Conservation (phyloP, 2,797 vertebrate species). For the Coregonus sp. region DNA sequence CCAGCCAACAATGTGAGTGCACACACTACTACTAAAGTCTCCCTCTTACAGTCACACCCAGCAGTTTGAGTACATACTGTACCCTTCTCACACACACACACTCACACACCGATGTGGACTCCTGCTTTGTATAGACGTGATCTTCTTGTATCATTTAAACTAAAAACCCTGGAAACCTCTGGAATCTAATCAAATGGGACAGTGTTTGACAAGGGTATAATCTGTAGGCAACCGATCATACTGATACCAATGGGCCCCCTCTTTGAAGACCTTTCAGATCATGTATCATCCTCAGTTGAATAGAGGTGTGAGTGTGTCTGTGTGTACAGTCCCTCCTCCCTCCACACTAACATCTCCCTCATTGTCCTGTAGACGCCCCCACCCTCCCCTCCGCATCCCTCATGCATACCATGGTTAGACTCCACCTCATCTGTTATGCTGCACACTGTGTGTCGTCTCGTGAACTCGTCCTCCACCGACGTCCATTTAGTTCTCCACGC, state of each 20-base stretch:
- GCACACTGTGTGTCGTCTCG: constrained; percentile 51
- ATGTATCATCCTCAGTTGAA: constrained; percentile 47
- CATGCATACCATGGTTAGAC: constrained; percentile 63
- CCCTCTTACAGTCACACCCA: constrained; percentile 42
- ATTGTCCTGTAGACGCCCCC: constrained; percentile 11
- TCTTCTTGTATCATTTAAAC: constrained; percentile 51
- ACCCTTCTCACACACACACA: constrained; percentile 10
- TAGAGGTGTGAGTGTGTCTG: constrained; percentile 42
- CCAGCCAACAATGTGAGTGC: constrained; percentile 99
- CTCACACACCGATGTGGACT: constrained; percentile 21
- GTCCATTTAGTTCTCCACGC: constrained; percentile 68
- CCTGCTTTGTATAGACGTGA: constrained; percentile 56
- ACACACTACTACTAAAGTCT: not conserved
- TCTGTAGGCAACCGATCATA: not conserved
- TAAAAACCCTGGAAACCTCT: not conserved
- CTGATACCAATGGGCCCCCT: constrained; percentile 49
- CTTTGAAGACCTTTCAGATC: constrained; percentile 82
- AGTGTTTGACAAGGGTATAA: not conserved
- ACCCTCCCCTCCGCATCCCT: constrained; percentile 61
- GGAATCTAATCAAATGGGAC: not conserved
- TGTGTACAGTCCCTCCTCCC: constrained; percentile 38
- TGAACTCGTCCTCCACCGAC: constrained; percentile 66
- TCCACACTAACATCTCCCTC: constrained; percentile 13
- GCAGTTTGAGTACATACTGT: not conserved
- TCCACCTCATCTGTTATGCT: constrained; percentile 45